Evolutionary conservation across 2,888 invertebrate genomes (phyloP), one percentile per base, ranked within the genome.

Genomic region (Synanthedon andrenaeformis): DNA sequence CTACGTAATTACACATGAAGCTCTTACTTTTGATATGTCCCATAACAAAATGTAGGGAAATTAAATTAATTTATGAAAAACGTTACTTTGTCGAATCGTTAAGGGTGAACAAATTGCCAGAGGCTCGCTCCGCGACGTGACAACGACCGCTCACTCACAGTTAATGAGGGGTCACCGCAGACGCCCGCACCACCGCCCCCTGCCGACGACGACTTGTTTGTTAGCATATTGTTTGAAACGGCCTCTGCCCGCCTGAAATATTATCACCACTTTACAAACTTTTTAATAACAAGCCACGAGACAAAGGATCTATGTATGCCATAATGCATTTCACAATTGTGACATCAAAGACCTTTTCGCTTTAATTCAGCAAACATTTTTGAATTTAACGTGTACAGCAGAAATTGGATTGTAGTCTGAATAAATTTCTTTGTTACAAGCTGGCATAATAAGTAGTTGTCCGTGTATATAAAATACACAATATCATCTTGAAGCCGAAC

Each of bases 11-110:
- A 35, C 35, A 35, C 35, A 35, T 10, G 35, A 35, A 35, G 35
- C 35, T 35, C 8, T 35, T 35, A 45, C 45, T 45, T 14, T 45
- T 45, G 14, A 45, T 14, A 45, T 12, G 4, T 13, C 45, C 14
- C 45, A 45, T 45, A 45, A 45, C 45, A 45, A 14, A 45, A 45
- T 45, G 49, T 49, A 10, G 19, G 14, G 12, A 19, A 49, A 49
- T 76, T 65, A 74, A 79, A 79, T 77, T 74, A 76, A 78, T 80
- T 72, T 66, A 76, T 73, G 72, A 73, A 75, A 79, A 74, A 70
- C 74, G 75, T 78, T 72, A 74, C 67, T 74, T 73, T 67, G 62
- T 61, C 67, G 74, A 79, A 76, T 75, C 67, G 73, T 76, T 77
- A 70, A 70, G 73, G 73, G 69, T 62, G 67, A 72, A 77, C 77